Evolutionary conservation across 2,797 vertebrate species (phyloP).

Genomic region (Anguilla pacifica): DNA sequence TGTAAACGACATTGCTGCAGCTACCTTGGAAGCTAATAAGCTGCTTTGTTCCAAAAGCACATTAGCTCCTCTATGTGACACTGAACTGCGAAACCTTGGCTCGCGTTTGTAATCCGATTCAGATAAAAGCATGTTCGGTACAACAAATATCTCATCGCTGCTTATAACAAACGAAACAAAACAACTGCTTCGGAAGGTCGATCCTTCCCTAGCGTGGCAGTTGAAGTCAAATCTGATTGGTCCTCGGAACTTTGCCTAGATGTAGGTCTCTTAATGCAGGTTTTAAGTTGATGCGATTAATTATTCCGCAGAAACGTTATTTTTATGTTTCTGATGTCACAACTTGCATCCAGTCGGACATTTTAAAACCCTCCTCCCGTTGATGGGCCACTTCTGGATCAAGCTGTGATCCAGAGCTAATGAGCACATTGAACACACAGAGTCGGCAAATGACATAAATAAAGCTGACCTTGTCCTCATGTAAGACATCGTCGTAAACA

Average conservation of each 20-base stretch:
- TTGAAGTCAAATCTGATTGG: slow-evolving; percentile 31
- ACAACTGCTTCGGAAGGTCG: slow-evolving; percentile 26
- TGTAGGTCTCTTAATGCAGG: slow-evolving; percentile 16
- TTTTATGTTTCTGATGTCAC: slow-evolving; percentile 23
- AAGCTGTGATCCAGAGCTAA: slow-evolving; percentile 14
- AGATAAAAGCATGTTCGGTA: slow-evolving; percentile 32
- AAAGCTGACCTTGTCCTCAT: neutral
- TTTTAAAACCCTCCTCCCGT: slow-evolving; percentile 17
- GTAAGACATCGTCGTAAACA: neutral
- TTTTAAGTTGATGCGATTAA: slow-evolving; percentile 35
- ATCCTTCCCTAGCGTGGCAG: slow-evolving; percentile 27
- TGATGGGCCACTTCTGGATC: slow-evolving; percentile 10
- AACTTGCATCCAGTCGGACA: neutral
- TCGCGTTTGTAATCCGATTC: slow-evolving; percentile 12
- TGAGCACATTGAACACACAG: neutral
- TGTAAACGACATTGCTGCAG: neutral
- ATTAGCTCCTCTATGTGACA: neutral
- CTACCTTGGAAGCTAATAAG: neutral
- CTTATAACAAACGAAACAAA: slow-evolving; percentile 19
- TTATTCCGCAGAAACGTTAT: slow-evolving; percentile 28
- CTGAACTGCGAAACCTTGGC: neutral
- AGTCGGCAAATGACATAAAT: neutral
- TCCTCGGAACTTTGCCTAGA: slow-evolving; percentile 12
- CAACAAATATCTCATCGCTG: slow-evolving; percentile 34
- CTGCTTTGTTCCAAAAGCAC: neutral